Evolutionary conservation across 2,113 vertebrate species (phyloP).

Genomic region (Alces alces): DNA sequence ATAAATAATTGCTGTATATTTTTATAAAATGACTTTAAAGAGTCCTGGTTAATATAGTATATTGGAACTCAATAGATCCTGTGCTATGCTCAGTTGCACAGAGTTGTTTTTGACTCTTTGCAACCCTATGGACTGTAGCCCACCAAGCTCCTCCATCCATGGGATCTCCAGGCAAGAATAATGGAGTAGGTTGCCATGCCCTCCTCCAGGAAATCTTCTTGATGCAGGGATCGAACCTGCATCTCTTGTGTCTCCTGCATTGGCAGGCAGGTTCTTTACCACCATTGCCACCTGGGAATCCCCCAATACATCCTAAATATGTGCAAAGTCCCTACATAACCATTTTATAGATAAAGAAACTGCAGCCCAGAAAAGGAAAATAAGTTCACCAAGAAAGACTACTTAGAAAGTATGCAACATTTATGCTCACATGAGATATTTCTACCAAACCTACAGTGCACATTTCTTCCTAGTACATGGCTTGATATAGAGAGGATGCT

Average conservation of each 20-base stretch:
- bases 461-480: neutral
- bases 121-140: neutral
- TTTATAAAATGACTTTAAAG: neutral
- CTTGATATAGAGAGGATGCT: neutral
- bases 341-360: neutral
- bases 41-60: neutral
- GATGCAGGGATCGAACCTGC: neutral
- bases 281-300: neutral
- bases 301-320: neutral
- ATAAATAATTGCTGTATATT: neutral
- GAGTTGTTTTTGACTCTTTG: neutral
- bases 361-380: neutral
- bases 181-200: neutral
- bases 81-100: neutral
- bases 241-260: neutral
- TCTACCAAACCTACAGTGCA: neutral
- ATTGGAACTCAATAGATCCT: neutral
- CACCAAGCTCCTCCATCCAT: neutral
- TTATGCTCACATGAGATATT: neutral
- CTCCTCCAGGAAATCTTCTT: neutral
- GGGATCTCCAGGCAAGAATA: neutral
- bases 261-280: neutral
- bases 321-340: neutral
- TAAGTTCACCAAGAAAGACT: neutral
- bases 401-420: neutral